Base-by-base conservation (phyloP, 2,797 vertebrate genomes). In the Muraenolepis orangiensis region DNA sequence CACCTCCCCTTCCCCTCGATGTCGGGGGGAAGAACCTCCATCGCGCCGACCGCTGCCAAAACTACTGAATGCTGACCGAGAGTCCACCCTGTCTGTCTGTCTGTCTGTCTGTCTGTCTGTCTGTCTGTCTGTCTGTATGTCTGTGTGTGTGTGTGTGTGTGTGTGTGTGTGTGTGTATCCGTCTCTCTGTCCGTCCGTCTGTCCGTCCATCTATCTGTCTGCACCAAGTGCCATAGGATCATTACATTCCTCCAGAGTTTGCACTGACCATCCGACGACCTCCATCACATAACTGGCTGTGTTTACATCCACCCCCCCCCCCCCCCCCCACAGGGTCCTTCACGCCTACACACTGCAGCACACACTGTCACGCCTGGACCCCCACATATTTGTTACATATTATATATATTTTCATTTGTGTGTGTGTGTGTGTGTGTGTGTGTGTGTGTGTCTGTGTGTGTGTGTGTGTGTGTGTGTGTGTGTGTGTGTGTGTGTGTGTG, bases 51-150 rank as follows among this genome's bases (percentile, higher is more conserved):
- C 81, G 87, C 88, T 92, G 91, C 90, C 89, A 57, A 93, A 93
- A 94, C 94, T 94, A 95, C 93, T 94, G 94, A 95, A 92, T 87
- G 86, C 90, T 90, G 91, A 90, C 88, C 87, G 82, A 83, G 87
- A 90, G 75, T 70, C 64, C 69, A 67, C 66, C 72, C 75, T 72
- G 64, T 72, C 29, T 0, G 76, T 82, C 69, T 78, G 72, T 78
- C 75, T 81, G n/a, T 76, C 30, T 66, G 42, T 90, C 88, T 78
- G 83, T 87, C 89, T 88, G 92, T 91, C 51, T 23, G 51, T 11
- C 5, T 57, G 42, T 8, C 8, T 34, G 32, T 42, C 51, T 64
- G 32, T 67, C n/a, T 68, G 64, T 68, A 57, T 73, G 72, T 7
- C 71, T 72, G 70, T 30, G 23, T 57, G 66, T 23, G 8, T 28